phyloP scores from a whole-genome alignment of 2,888 invertebrate species.

The Creontiades dilutus region DNA sequence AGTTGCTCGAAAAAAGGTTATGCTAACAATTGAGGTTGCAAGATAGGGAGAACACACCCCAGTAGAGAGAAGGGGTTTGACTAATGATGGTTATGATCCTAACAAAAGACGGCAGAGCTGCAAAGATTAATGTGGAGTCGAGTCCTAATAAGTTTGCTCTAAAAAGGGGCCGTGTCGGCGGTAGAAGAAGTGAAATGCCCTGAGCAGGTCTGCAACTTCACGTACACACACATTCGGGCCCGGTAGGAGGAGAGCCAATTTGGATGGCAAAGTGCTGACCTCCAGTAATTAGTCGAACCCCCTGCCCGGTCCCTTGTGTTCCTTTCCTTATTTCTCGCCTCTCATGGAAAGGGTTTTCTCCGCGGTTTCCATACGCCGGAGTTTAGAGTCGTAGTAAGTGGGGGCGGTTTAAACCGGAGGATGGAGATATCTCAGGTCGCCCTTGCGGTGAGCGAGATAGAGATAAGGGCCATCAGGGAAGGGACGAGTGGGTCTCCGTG shows the following conservation, averaged over 20 bases:
- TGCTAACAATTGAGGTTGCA: neutral
- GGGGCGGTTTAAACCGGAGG: neutral
- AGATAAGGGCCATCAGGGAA: too few species aligned
- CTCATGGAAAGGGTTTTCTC: slow-evolving; percentile 6
- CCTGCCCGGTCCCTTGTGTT: neutral
- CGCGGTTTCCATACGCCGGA: neutral
- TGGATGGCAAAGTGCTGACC: slow-evolving; percentile 68
- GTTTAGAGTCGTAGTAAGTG: neutral
- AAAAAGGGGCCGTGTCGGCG: neutral
- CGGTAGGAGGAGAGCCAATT: slow-evolving; percentile 45
- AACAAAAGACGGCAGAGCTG: slow-evolving; percentile 38
- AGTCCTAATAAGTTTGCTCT: slow-evolving; percentile 62
- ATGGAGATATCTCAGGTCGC: neutral
- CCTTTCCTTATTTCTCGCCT: too few species aligned
- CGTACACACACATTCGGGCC: neutral
- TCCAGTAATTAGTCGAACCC: slow-evolving; percentile 39
- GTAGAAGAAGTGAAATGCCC: slow-evolving; percentile 13
- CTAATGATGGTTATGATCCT: slow-evolving; percentile 48
- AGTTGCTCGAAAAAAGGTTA: neutral
- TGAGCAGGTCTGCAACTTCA: neutral
- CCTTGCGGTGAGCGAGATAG: too few species aligned
- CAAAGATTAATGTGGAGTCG: slow-evolving; percentile 56
- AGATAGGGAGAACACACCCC: neutral
- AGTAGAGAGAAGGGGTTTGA: neutral
- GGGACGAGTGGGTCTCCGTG: too few species aligned